A percentile compares a stretch with the other conserved stretches of the same genome.
Evolutionary conservation across 2,888 invertebrate genomes (phyloP).

Genomic region (Parnassius apollo): DNA sequence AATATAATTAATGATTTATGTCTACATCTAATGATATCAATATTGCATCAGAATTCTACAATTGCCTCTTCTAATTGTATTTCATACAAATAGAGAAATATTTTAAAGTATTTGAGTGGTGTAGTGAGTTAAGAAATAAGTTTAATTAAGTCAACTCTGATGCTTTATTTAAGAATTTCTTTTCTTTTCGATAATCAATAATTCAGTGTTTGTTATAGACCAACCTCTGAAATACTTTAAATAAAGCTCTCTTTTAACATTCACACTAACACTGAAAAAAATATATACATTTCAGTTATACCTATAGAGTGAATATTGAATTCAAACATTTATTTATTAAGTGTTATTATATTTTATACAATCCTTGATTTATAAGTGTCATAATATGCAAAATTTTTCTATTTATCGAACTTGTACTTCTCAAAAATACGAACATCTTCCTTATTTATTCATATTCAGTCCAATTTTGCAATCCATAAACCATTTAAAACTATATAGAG

Average conservation of each 20-base stretch:
- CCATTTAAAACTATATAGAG: slow-evolving; percentile 29
- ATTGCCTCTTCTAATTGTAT: neutral
- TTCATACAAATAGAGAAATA: slow-evolving; percentile 6
- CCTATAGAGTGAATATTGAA: neutral
- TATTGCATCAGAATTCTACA: slow-evolving; percentile 4
- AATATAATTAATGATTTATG: slow-evolving; percentile 10
- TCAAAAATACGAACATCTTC: neutral
- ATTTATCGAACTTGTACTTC: slow-evolving; percentile 6
- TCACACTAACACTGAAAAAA: neutral
- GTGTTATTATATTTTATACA: neutral
- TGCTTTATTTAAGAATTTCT: too few species aligned
- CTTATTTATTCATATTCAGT: slow-evolving; percentile 5
- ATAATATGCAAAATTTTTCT: slow-evolving; percentile 2
- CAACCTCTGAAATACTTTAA: neutral
- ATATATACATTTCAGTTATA: neutral
- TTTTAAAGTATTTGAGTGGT: slow-evolving; percentile 4
- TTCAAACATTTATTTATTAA: neutral
- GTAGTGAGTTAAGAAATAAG: too few species aligned
- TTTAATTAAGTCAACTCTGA: too few species aligned
- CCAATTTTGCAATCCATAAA: slow-evolving; percentile 1
- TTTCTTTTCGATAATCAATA: too few species aligned
- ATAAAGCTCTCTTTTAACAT: neutral
- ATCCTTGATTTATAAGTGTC: neutral
- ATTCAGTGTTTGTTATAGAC: too few species aligned
- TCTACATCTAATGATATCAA: slow-evolving; percentile 21